Percentiles rank a stretch among this genome's conserved stretches.
Evolutionary conservation across 2,888 invertebrate species (phyloP).

Genomic region (Leptarthrus brevirostris): DNA sequence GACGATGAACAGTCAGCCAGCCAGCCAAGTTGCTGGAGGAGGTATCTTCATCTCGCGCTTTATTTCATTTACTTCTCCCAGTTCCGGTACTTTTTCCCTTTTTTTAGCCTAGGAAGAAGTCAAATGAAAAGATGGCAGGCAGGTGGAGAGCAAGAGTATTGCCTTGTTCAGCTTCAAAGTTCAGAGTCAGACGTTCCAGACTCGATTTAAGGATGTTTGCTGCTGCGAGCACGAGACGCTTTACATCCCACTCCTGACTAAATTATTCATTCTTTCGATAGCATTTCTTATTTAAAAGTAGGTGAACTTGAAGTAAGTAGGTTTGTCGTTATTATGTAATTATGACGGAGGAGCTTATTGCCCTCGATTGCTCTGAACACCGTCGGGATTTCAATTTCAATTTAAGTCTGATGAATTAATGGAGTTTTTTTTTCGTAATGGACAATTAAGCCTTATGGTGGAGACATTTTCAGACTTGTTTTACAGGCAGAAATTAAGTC

Average conservation of each 20-base stretch:
- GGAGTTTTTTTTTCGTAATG: too few relatives aligned
- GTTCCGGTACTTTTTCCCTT: neutral
- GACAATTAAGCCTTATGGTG: too few relatives aligned
- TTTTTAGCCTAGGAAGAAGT: conserved; percentile 9
- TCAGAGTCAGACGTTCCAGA: too few relatives aligned
- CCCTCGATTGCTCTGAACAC: neutral
- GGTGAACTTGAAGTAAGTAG: conserved; percentile 43
- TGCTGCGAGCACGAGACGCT: neutral
- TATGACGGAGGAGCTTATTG: conserved; percentile 22
- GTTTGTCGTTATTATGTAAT: conserved; percentile 43
- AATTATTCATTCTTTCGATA: conserved; percentile 40
- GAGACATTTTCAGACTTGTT: too few relatives aligned
- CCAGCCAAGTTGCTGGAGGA: neutral
- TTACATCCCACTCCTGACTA: neutral
- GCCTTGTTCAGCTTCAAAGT: neutral
- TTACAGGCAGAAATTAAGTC: too few relatives aligned
- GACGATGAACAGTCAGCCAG: conserved; percentile 1
- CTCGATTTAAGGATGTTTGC: conserved; percentile 21
- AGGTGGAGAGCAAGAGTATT: neutral
- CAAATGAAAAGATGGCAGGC: conserved; percentile 25
- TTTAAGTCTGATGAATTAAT: conserved; percentile 19
- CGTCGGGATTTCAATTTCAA: conserved; percentile 26
- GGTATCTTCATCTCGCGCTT: neutral
- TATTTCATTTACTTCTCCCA: conserved; percentile 19
- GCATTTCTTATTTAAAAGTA: conserved; percentile 43